Evolutionary conservation across 2,888 invertebrate species (phyloP).

Genomic region (Dexiosoma caninum): DNA sequence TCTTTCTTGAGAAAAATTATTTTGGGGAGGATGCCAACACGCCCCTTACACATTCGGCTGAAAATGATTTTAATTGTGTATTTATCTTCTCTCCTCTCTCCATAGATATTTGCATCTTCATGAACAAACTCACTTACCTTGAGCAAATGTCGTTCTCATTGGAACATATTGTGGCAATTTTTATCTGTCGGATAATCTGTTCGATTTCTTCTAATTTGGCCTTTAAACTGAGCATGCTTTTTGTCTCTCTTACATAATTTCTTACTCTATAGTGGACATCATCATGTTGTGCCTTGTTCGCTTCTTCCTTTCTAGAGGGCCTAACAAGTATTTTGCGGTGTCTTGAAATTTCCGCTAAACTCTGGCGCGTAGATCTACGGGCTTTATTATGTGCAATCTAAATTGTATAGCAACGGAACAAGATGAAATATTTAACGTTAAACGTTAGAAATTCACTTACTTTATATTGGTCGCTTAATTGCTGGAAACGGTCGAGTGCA

Average conservation of each 20-base stretch:
- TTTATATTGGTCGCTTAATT: conserved; percentile 58
- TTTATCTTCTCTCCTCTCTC: neutral
- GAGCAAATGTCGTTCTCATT: conserved; percentile 72
- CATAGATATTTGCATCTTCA: too few relatives aligned
- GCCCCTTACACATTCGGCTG: too few relatives aligned
- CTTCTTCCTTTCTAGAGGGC: fast-evolving
- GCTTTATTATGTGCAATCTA: conserved; percentile 34
- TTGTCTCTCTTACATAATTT: conserved; percentile 74
- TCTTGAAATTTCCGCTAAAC: conserved; percentile 15
- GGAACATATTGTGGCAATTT: conserved; percentile 72
- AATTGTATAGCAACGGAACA: neutral
- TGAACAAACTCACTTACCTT: too few relatives aligned
- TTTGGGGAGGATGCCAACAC: too few relatives aligned
- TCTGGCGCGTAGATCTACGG: conserved; percentile 13
- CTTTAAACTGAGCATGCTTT: conserved; percentile 72
- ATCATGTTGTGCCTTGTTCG: neutral
- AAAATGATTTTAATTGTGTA: neutral
- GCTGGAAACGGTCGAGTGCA: conserved; percentile 59
- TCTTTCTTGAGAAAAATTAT: too few relatives aligned
- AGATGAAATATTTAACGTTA: neutral
- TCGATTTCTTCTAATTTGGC: conserved; percentile 72
- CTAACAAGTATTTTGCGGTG: conserved; percentile 58
- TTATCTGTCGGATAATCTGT: conserved; percentile 71
- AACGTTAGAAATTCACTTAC: conserved; percentile 43
- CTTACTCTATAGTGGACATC: conserved; percentile 6